These are phyloP conservation scores for Micrasema longulum DNA, from an alignment of 1,140 invertebrate species.

Conservation along the genomic window DNA sequence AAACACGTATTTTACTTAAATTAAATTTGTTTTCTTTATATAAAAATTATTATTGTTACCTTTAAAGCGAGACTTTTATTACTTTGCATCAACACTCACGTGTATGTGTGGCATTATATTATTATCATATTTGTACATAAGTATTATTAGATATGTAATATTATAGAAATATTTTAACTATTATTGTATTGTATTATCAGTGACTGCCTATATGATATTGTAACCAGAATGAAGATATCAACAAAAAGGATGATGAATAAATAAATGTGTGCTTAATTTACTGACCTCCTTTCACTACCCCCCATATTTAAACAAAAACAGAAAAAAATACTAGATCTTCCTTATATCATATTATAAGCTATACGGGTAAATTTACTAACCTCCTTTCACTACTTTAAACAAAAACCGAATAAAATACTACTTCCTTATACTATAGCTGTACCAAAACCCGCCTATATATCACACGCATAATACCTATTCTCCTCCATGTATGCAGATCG, in stretches of 20 bases:
- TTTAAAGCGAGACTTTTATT: constrained; percentile 54
- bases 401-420: too few species aligned
- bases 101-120: constrained; percentile 55
- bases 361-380: too few species aligned
- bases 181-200: constrained; percentile 55
- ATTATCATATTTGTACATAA: constrained; percentile 53
- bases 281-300: constrained; percentile 2
- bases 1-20: constrained; percentile 35
- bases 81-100: constrained; percentile 50
- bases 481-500: too few species aligned
- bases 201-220: constrained; percentile 54
- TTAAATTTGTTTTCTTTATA: constrained; percentile 45
- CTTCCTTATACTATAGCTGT: too few species aligned
- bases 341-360: too few species aligned
- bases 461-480: too few species aligned
- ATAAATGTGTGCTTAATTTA: constrained; percentile 54
- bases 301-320: too few species aligned
- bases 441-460: too few species aligned
- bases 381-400: too few species aligned
- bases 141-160: constrained; percentile 54
- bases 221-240: constrained; percentile 54
- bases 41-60: constrained; percentile 53
- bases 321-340: too few species aligned
- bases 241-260: constrained; percentile 53
- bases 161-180: constrained; percentile 55